Percentiles rank a stretch among this genome's conserved stretches.
These are phyloP conservation scores for Euspilapteryx auroguttella DNA, from an alignment of 2,888 invertebrate species.

Conservation along the genomic window DNA sequence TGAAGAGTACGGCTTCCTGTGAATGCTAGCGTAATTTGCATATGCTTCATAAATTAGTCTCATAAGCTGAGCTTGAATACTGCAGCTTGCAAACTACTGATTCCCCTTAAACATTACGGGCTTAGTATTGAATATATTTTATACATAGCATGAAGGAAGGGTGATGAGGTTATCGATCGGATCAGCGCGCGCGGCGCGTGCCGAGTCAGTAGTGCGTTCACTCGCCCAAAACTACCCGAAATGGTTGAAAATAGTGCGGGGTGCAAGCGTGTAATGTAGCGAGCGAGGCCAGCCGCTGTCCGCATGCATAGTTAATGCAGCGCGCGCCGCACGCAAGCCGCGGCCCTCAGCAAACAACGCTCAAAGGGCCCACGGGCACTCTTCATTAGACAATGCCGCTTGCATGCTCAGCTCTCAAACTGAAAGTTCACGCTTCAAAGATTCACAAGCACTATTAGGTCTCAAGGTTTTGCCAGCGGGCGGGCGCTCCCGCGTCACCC, in stretches of 20 bases:
- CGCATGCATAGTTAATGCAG: conserved; percentile 55
- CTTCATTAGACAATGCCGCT: conserved; percentile 40
- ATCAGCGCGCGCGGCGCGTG: conserved; percentile 20
- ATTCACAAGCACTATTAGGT: conserved; percentile 6
- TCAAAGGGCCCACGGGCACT: conserved; percentile 9
- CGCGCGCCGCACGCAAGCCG: conserved; percentile 34
- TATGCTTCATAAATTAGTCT: too few species aligned
- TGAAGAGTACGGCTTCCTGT: too few species aligned
- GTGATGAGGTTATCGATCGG: too few species aligned
- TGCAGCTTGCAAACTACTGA: too few species aligned
- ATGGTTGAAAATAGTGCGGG: conserved; percentile 35
- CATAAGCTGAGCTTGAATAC: too few species aligned
- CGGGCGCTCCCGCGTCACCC: conserved; percentile 2
- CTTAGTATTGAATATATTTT: too few species aligned
- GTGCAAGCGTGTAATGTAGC: conserved; percentile 18
- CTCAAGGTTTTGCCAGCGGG: conserved; percentile 5
- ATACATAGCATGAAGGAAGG: too few species aligned
- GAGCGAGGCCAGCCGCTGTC: conserved; percentile 9
- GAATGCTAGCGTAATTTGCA: too few species aligned
- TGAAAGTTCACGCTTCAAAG: conserved; percentile 10
- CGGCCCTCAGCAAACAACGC: not conserved
- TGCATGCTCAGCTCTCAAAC: conserved; percentile 13
- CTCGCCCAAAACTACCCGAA: conserved; percentile 36
- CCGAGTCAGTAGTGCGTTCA: conserved; percentile 30
- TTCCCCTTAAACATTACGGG: too few species aligned